phyloP scores from a whole-genome alignment of 2,113 vertebrate genomes.

The Sula dactylatra region DNA sequence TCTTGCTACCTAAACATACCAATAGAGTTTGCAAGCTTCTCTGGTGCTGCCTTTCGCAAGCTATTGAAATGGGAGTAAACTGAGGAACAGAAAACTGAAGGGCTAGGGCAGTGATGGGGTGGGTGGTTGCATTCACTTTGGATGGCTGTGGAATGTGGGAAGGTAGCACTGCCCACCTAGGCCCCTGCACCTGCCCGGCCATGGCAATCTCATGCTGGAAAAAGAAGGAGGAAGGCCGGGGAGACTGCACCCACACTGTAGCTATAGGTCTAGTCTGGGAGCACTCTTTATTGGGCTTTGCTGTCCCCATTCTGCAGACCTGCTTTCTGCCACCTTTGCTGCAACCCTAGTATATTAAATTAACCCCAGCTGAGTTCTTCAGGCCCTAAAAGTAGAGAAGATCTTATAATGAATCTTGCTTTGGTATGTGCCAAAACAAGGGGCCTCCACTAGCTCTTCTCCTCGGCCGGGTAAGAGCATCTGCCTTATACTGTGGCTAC shows the following conservation, averaged over 20 bases:
- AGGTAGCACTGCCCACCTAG: neutral
- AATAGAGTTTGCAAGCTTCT: neutral
- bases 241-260: neutral
- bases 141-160: rapidly evolving
- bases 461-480: neutral
- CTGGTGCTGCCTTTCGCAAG: neutral
- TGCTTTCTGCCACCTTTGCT: neutral
- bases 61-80: neutral
- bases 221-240: neutral
- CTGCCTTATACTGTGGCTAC: neutral
- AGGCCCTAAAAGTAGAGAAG: neutral
- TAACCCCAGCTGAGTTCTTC: neutral
- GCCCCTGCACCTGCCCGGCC: neutral
- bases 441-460: neutral
- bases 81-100: neutral
- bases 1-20: neutral
- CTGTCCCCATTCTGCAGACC: neutral
- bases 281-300: neutral
- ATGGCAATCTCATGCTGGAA: neutral
- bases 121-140: neutral
- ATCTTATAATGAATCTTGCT: neutral
- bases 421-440: neutral
- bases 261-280: neutral
- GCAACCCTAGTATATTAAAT: neutral
- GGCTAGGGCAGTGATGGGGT: rapidly evolving